These are phyloP conservation scores for Climacteris rufus DNA, from an alignment of 2,113 vertebrate genomes.

Conservation along the genomic window DNA sequence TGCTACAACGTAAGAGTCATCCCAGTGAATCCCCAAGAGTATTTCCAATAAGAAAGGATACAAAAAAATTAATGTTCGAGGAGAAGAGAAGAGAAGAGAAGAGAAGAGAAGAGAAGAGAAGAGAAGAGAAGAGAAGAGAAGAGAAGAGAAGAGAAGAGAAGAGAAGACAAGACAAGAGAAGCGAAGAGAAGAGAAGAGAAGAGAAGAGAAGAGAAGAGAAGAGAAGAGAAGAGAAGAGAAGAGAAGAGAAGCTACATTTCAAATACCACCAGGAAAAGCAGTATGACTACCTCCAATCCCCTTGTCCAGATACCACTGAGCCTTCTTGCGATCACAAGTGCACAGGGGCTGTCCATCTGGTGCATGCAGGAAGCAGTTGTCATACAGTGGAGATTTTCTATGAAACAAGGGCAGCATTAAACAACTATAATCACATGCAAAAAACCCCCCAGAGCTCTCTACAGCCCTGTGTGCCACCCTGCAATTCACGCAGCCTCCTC, in stretches of 20 bases:
- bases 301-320: constrained; percentile 97
- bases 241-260: neutral
- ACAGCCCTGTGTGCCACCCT: neutral
- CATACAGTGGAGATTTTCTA: constrained; percentile 96
- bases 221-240: neutral
- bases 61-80: neutral
- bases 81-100: neutral
- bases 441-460: rapidly evolving
- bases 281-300: constrained; percentile 89
- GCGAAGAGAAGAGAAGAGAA: neutral
- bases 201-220: neutral
- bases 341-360: constrained; percentile 95
- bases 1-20: neutral
- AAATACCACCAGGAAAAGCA: neutral
- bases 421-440: neutral
- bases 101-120: neutral
- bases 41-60: neutral
- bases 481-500: neutral
- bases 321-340: constrained; percentile 97
- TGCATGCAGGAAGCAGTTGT: constrained; percentile 96
- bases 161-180: too few species aligned
- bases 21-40: neutral
- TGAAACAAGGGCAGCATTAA: neutral
- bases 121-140: neutral
- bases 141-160: too few species aligned